phyloP scores from a whole-genome alignment of 1,140 invertebrate species.

The Venustaconcha ellipsiformis region DNA sequence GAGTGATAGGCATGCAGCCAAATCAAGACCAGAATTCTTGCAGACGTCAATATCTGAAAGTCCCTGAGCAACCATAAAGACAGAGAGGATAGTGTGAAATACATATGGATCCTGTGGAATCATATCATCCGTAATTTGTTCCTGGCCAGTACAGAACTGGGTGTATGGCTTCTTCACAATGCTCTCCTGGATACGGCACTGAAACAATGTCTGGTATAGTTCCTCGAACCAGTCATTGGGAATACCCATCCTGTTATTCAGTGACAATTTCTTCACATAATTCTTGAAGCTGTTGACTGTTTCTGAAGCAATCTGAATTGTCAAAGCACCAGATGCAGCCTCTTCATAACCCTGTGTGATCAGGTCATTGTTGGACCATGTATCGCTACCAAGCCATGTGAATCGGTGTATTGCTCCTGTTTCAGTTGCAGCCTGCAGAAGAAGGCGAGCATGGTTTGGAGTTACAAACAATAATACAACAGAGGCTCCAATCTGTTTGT shows the following conservation, averaged over 20 bases:
- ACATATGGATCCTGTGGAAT: constrained; percentile 63
- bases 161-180: constrained; percentile 42
- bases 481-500: constrained; percentile 75
- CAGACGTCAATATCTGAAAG: constrained; percentile 63
- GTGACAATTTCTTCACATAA: constrained; percentile 58
- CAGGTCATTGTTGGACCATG: constrained; percentile 81
- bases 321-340: constrained; percentile 81
- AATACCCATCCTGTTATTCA: constrained; percentile 56
- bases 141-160: constrained; percentile 52
- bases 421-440: constrained; percentile 72
- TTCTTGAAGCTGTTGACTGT: constrained; percentile 70
- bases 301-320: constrained; percentile 75
- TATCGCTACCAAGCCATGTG: constrained; percentile 82
- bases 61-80: constrained; percentile 68
- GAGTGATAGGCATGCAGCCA: constrained; percentile 53
- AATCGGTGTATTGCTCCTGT: constrained; percentile 70
- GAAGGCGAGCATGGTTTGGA: constrained; percentile 77
- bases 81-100: constrained; percentile 67
- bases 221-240: constrained; percentile 81
- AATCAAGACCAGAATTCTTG: constrained; percentile 38
- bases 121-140: constrained; percentile 56
- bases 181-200: constrained; percentile 71
- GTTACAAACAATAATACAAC: constrained; percentile 81
- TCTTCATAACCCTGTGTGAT: constrained; percentile 78
- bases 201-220: constrained; percentile 82